Percentiles rank a stretch among this genome's conserved stretches.
These are phyloP conservation scores for Taphrorychus bicolor DNA, from an alignment of 2,888 invertebrate genomes.

Conservation along the genomic window DNA sequence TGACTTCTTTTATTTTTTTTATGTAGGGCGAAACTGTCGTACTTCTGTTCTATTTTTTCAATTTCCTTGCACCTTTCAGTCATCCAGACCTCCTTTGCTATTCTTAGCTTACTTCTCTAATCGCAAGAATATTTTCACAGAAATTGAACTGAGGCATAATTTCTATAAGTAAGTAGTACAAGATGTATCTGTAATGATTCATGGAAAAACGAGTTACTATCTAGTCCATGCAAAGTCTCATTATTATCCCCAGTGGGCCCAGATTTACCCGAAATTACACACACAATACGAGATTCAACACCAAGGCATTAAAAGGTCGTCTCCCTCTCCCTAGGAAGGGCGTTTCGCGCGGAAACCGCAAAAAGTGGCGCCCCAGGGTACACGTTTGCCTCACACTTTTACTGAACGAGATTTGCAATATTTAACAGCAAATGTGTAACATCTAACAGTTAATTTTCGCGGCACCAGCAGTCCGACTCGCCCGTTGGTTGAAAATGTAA, in stretches of 20 bases:
- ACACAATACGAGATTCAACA: not conserved
- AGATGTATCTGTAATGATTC: too few relatives aligned
- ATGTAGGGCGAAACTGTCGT: too few relatives aligned
- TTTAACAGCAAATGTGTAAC: constrained; percentile 2
- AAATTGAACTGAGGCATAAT: too few relatives aligned
- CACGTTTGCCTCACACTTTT: constrained; percentile 6
- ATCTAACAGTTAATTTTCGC: constrained; percentile 4
- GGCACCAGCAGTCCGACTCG: not conserved
- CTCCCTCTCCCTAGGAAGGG: not conserved
- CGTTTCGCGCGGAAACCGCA: not conserved
- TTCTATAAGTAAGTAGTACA: too few relatives aligned
- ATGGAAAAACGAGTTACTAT: too few relatives aligned
- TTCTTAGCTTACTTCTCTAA: too few relatives aligned
- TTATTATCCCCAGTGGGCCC: not conserved
- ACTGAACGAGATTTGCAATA: constrained; percentile 13
- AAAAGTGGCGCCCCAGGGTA: constrained; percentile 11
- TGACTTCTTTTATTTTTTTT: too few relatives aligned
- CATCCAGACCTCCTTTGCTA: too few relatives aligned
- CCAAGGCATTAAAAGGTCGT: not conserved
- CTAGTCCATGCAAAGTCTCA: not conserved
- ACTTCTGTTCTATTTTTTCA: too few relatives aligned
- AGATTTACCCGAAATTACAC: not conserved
- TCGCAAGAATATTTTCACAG: too few relatives aligned
- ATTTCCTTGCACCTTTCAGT: too few relatives aligned
- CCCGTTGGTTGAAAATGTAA: not conserved